Evolutionary conservation across 2,797 vertebrate species (phyloP).

Genomic region (Megaceryle alcyon): DNA sequence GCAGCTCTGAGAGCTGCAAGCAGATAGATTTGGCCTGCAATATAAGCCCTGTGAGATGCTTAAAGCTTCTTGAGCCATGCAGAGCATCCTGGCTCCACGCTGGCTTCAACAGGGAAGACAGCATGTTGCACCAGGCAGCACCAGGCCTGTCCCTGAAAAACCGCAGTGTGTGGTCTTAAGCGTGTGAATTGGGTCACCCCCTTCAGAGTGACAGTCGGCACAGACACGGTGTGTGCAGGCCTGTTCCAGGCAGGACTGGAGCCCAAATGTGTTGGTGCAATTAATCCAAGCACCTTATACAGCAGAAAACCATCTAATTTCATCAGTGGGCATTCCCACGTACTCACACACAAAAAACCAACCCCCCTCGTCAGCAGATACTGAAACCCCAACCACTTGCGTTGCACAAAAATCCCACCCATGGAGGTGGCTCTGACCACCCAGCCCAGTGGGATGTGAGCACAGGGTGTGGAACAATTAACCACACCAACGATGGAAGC

Average conservation of each 20-base stretch:
- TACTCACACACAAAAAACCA: neutral
- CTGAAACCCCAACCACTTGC: fast-evolving
- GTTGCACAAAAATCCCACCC: neutral
- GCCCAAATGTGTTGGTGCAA: fast-evolving
- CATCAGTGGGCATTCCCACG: neutral
- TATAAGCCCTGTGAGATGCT: neutral
- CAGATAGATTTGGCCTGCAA: neutral
- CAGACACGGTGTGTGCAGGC: fast-evolving
- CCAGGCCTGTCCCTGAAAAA: neutral
- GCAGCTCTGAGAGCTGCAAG: neutral
- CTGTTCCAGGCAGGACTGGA: neutral
- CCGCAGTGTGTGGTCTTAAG: neutral
- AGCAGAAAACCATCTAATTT: neutral
- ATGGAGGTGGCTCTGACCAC: neutral
- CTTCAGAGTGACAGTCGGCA: fast-evolving
- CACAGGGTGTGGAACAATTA: neutral
- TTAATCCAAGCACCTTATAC: neutral
- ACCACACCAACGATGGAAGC: fast-evolving
- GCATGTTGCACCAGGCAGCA: neutral
- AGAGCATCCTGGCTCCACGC: neutral
- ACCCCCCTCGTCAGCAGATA: no score
- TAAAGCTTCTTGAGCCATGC: neutral
- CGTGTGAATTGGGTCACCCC: neutral
- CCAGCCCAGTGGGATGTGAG: fast-evolving
- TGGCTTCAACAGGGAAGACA: neutral